Percentiles rank a stretch among this genome's conserved stretches.
These are phyloP conservation scores for Papilio glaucus DNA, from an alignment of 1,140 invertebrate species.

Conservation along the genomic window DNA sequence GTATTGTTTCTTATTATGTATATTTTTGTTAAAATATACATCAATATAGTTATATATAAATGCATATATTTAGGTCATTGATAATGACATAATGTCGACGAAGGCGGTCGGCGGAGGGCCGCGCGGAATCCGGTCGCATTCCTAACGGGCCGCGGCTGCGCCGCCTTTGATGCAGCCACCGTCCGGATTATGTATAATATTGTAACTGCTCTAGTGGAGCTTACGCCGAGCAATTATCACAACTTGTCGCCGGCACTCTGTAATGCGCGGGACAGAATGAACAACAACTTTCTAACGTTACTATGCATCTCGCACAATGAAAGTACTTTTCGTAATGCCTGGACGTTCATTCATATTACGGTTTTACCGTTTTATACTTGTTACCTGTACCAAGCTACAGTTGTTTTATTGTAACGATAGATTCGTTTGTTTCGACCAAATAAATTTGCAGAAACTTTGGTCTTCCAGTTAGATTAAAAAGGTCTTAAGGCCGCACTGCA, in stretches of 20 bases:
- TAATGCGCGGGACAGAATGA: background rate
- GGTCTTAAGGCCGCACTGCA: too few species aligned
- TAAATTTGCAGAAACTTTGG: background rate
- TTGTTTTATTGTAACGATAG: too few species aligned
- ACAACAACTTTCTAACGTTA: slow-evolving; percentile 19
- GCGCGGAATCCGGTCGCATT: slow-evolving; percentile 76
- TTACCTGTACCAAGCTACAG: too few species aligned
- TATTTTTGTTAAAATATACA: background rate
- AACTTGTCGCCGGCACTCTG: background rate
- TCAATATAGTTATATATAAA: slow-evolving; percentile 40
- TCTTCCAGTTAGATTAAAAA: too few species aligned
- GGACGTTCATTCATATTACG: slow-evolving; percentile 44
- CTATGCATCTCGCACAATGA: background rate
- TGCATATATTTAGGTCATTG: slow-evolving; percentile 63
- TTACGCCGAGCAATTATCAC: slow-evolving; percentile 2
- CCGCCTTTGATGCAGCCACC: slow-evolving; percentile 64
- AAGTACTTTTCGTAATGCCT: slow-evolving; percentile 31
- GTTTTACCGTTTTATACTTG: slow-evolving; percentile 28
- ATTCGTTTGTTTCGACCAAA: background rate
- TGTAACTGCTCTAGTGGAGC: slow-evolving; percentile 37
- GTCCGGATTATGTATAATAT: slow-evolving; percentile 49
- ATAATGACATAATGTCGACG: slow-evolving; percentile 75
- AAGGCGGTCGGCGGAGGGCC: slow-evolving; percentile 54
- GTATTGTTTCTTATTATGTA: too few species aligned
- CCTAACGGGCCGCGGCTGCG: slow-evolving; percentile 74